phyloP scores from a whole-genome alignment of 2,888 invertebrate species.

The Panorpa germanica region DNA sequence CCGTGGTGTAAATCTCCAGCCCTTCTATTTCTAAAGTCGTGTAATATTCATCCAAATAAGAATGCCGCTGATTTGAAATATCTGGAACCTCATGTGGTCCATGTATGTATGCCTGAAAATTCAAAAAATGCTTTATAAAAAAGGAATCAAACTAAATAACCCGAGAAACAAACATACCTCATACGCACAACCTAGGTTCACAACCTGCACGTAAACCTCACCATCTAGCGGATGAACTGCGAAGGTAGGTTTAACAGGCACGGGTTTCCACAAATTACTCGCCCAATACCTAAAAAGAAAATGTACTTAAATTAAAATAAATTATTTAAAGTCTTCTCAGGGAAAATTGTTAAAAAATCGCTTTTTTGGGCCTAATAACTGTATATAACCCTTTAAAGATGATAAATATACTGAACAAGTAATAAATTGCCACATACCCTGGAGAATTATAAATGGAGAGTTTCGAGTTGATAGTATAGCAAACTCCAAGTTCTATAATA shows the following conservation, averaged over 20 bases:
- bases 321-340: neutral
- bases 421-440: conserved; percentile 23
- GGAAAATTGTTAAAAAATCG: neutral
- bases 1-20: conserved; percentile 34
- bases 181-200: conserved; percentile 45
- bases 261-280: conserved; percentile 32
- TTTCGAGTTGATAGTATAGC: conserved; percentile 46
- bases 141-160: no score
- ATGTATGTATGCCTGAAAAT: conserved; percentile 36
- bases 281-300: conserved; percentile 31
- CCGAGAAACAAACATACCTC: conserved; percentile 27
- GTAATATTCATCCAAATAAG: conserved; percentile 31
- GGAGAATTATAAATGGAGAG: conserved; percentile 38
- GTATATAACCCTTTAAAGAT: no score
- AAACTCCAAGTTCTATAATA: conserved; percentile 48
- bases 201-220: conserved; percentile 55
- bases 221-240: conserved; percentile 52
- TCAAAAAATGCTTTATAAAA: no score
- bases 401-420: conserved; percentile 8
- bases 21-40: conserved; percentile 39
- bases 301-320: neutral
- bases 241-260: conserved; percentile 25
- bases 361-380: no score
- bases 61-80: conserved; percentile 34
- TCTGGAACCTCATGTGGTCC: conserved; percentile 49